A percentile compares a stretch with the other conserved stretches of the same genome.
Evolutionary conservation across 2,888 invertebrate species (phyloP).

Genomic region (Drosophila rellima): DNA sequence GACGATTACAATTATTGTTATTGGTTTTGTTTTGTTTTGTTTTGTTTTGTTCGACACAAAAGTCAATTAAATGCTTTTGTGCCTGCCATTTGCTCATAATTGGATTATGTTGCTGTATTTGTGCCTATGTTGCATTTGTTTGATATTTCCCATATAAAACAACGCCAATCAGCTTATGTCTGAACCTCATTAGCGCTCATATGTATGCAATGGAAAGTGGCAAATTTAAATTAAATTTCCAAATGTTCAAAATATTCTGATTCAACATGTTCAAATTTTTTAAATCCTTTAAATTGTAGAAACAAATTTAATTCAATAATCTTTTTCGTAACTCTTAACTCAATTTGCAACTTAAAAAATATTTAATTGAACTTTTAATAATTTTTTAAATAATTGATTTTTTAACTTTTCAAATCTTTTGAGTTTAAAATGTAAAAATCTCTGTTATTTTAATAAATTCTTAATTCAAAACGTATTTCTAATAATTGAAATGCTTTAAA

Average conservation of each 20-base stretch:
- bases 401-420: no score
- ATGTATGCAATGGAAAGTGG: slow-evolving; percentile 30
- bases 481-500: no score
- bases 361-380: no score
- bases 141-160: background rate
- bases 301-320: no score
- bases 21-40: slow-evolving; percentile 53
- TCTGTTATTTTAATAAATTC: no score
- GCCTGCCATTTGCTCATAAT: slow-evolving; percentile 57
- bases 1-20: slow-evolving; percentile 75
- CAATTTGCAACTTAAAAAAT: no score
- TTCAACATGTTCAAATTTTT: background rate
- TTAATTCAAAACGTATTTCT: no score
- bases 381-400: no score
- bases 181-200: slow-evolving; percentile 21
- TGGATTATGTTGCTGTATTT: slow-evolving; percentile 57
- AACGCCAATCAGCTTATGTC: slow-evolving; percentile 26
- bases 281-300: background rate
- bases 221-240: slow-evolving; percentile 6
- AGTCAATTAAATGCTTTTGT: slow-evolving; percentile 74
- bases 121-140: slow-evolving; percentile 13
- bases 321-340: no score
- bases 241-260: background rate
- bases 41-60: slow-evolving; percentile 52
- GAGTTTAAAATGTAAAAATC: no score